Conservation (phyloP, 2,797 vertebrate genomes). For the Enoplosus armatus region DNA sequence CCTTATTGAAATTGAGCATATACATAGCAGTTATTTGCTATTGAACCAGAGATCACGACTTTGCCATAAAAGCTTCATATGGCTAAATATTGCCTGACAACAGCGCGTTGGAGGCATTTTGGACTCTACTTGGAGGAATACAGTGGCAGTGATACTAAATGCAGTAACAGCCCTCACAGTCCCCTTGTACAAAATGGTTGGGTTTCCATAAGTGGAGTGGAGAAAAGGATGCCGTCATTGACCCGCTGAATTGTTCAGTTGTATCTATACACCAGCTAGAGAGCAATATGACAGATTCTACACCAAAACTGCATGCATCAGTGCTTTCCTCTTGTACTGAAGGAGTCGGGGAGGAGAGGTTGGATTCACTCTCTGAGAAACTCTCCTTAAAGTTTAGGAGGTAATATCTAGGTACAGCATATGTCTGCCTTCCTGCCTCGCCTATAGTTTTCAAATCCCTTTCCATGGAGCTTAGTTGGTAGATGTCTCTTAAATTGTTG, state of each 20-base stretch:
- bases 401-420: background rate
- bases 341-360: conserved; percentile 16
- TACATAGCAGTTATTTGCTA: background rate
- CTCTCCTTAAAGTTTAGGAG: background rate
- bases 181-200: background rate
- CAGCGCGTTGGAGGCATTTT: conserved; percentile 1
- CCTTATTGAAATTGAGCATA: background rate
- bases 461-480: background rate
- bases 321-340: conserved; percentile 28
- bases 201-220: background rate
- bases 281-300: conserved; percentile 29
- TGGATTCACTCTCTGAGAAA: conserved; percentile 15
- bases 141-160: conserved; percentile 2
- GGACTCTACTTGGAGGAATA: background rate
- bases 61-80: conserved; percentile 24
- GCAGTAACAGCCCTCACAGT: background rate
- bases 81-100: conserved; percentile 7
- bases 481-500: background rate
- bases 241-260: conserved; percentile 35
- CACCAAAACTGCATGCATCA: conserved; percentile 15
- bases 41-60: background rate
- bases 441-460: background rate
- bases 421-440: background rate
- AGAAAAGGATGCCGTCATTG: conserved; percentile 19
- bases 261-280: conserved; percentile 20